phyloP scores from a whole-genome alignment of 2,113 vertebrate species.

The Oreochromis niloticus region DNA sequence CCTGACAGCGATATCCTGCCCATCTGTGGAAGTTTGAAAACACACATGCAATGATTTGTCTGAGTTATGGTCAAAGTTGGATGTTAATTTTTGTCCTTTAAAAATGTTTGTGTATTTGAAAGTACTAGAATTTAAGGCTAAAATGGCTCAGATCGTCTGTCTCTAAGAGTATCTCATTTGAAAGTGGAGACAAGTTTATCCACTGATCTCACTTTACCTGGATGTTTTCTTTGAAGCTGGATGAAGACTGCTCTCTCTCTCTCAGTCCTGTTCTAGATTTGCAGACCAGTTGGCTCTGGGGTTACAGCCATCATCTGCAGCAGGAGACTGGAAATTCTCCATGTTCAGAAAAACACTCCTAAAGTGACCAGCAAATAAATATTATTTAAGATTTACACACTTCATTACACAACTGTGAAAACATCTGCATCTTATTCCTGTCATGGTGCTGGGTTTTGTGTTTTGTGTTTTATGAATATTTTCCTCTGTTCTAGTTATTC shows the following conservation, averaged over 20 bases:
- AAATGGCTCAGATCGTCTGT: neutral
- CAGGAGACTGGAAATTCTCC: neutral
- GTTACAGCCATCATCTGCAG: neutral
- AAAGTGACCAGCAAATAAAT: neutral
- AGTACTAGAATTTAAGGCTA: accelerated
- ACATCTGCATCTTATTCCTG: neutral
- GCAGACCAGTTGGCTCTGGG: neutral
- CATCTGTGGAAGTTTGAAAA: neutral
- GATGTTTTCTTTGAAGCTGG: neutral
- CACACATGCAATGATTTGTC: neutral
- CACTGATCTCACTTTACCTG: neutral
- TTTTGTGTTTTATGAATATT: no score
- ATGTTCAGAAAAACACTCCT: neutral
- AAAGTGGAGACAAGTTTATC: neutral
- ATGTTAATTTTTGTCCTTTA: neutral
- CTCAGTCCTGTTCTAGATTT: neutral
- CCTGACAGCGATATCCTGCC: neutral
- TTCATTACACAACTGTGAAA: neutral
- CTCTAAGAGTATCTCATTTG: accelerated
- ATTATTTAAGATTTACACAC: neutral
- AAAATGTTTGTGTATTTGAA: neutral
- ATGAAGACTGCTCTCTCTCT: neutral
- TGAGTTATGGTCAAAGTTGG: neutral
- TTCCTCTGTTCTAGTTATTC: no score
- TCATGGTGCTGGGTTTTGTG: no score